A percentile compares a stretch with the other conserved stretches of the same genome.
phyloP scores from a whole-genome alignment of 2,797 vertebrate genomes.

The Paratrypauchen microcephalus region DNA sequence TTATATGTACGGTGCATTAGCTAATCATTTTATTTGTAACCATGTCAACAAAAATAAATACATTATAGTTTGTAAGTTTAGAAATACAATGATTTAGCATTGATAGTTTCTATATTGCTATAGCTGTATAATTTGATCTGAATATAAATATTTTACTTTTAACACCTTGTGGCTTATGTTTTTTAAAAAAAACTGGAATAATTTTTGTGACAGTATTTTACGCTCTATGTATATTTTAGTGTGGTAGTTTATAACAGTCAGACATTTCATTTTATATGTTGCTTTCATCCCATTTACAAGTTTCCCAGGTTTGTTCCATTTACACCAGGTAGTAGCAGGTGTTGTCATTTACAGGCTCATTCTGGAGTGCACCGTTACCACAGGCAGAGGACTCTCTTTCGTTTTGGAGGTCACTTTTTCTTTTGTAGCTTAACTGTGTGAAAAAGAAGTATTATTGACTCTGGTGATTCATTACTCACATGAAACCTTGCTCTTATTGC shows the following conservation, averaged over 20 bases:
- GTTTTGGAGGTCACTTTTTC: constrained; percentile 49
- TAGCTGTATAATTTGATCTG: too few species aligned
- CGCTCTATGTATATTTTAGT: background rate
- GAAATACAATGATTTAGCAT: background rate
- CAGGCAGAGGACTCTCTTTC: constrained; percentile 33
- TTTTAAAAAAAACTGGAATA: background rate
- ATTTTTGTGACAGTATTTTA: background rate
- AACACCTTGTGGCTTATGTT: too few species aligned
- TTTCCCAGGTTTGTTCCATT: background rate
- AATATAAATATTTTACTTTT: background rate
- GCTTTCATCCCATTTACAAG: background rate
- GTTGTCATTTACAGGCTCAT: constrained; percentile 13
- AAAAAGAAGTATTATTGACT: constrained; percentile 51
- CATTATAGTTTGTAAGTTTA: too few species aligned
- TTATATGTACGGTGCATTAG: background rate
- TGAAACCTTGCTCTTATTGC: constrained; percentile 54
- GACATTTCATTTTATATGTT: background rate
- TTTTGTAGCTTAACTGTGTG: constrained; percentile 44
- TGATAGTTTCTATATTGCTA: background rate
- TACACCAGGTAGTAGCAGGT: background rate
- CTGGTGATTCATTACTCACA: constrained; percentile 55
- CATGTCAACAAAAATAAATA: too few species aligned
- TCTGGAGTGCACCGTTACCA: constrained; percentile 24
- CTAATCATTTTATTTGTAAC: too few species aligned
- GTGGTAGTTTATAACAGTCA: background rate